Base-by-base conservation (phyloP, 2,888 invertebrate species). In the Harpalus rufipes region DNA sequence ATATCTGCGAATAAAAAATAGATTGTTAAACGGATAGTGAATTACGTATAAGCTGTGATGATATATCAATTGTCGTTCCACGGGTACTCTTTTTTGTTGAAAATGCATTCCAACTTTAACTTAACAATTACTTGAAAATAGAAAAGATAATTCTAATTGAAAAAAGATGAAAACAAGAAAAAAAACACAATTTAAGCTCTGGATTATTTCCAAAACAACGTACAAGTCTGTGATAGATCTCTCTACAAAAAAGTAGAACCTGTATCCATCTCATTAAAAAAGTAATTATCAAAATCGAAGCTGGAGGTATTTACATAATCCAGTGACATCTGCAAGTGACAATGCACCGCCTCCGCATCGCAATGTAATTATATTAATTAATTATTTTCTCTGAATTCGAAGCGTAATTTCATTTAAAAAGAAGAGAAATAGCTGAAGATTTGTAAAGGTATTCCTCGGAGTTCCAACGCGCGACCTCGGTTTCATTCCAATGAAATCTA, bases 281-380 rank as follows among this genome's bases (percentile, higher is more conserved):
- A 59, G 59, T 59, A 59, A 59, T 59, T 59, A 59, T 59, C 59
- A 59, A 59, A 59, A 59, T 59, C 59, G 16, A 59, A 18, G 44
- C 72, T 4, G 14, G 72, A 32, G n/a, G 18, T 41, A 25, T 58
- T 78, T 78, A 78, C 58, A 58, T 58, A 78, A 78, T 78, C 78
- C 25, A 4, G n/a, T 56, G 21, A 58, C 56, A 78, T 58, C 78
- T 78, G 78, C 78, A 78, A 78, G 58, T 78, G 78, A 78, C 78
- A 78, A 78, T 78, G 14, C 56, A 8, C 14, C 21, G 32, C 32
- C 68, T 39, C 14, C 76, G 18, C 76, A 8, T 41, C 81, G 65
- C 63, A 44, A 61, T 63, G 61, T 81, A 81, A 81, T 81, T 81
- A 81, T 81, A 81, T 81, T 81, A 61, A 81, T 81, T 81, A 81